Percentiles rank a stretch among this genome's conserved stretches.
Evolutionary conservation across 2,888 invertebrate genomes (phyloP).

Genomic region (Orchesella flavescens): DNA sequence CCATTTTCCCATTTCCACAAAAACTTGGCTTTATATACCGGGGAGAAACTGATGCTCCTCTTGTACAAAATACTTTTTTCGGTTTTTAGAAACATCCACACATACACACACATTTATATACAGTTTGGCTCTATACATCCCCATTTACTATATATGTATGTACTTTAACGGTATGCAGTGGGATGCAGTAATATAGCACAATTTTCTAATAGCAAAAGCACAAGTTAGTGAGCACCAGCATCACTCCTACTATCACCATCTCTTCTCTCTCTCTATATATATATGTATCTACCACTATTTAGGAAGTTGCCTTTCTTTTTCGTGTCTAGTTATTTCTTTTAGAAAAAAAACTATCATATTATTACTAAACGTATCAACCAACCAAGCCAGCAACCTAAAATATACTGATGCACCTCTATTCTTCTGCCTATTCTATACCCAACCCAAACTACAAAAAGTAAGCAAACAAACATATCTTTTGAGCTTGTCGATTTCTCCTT

Average conservation of each 20-base stretch:
- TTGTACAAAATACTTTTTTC: constrained; percentile 36
- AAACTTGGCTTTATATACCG: constrained; percentile 32
- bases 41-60: constrained; percentile 16
- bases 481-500: not conserved
- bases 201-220: constrained; percentile 42
- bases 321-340: not conserved
- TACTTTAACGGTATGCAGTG: no score
- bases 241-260: not conserved
- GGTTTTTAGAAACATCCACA: not conserved
- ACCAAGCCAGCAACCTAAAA: not conserved
- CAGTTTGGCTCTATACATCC: not conserved
- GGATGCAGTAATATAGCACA: constrained; percentile 29
- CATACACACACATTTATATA: not conserved
- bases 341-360: constrained; percentile 14
- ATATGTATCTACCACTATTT: not conserved
- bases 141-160: not conserved
- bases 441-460: no score
- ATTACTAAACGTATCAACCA: not conserved
- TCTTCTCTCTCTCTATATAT: not conserved
- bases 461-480: no score
- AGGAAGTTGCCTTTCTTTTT: not conserved
- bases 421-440: not conserved
- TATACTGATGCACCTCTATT: no score
- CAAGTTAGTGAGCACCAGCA: constrained; percentile 1
- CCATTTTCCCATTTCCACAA: constrained; percentile 50